phyloP scores from a whole-genome alignment of 2,113 vertebrate species.

The Bos javanicus region DNA sequence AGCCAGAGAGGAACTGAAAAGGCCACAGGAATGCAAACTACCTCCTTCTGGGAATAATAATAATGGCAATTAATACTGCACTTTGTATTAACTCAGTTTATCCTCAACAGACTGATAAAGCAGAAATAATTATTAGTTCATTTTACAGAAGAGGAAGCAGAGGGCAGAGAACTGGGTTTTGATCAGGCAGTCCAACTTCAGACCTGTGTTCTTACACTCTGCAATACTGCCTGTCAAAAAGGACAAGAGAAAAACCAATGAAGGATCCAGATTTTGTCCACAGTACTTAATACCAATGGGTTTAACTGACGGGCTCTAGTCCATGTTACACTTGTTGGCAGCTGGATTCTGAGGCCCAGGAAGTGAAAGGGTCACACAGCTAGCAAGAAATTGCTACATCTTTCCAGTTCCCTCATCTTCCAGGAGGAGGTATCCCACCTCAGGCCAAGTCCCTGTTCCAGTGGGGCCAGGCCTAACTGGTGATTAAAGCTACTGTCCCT shows the following conservation, averaged over 20 bases:
- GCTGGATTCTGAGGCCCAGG: not conserved
- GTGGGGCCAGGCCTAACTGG: not conserved
- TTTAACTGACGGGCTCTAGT: not conserved
- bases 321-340: not conserved
- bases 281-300: not conserved
- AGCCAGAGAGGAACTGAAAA: not conserved
- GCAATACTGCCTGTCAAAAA: not conserved
- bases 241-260: not conserved
- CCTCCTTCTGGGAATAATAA: not conserved
- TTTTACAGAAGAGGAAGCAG: not conserved
- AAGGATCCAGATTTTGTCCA: not conserved
- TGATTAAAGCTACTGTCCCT: not conserved
- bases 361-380: not conserved
- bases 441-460: not conserved
- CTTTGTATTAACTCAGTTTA: not conserved
- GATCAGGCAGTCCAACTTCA: not conserved
- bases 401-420: not conserved
- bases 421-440: not conserved
- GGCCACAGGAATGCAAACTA: not conserved
- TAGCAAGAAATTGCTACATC: not conserved
- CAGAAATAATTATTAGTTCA: not conserved
- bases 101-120: not conserved
- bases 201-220: not conserved
- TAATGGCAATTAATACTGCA: not conserved
- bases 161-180: not conserved